These are phyloP conservation scores for Vanacampus margaritifer DNA, from an alignment of 2,113 vertebrate species.

Conservation along the genomic window DNA sequence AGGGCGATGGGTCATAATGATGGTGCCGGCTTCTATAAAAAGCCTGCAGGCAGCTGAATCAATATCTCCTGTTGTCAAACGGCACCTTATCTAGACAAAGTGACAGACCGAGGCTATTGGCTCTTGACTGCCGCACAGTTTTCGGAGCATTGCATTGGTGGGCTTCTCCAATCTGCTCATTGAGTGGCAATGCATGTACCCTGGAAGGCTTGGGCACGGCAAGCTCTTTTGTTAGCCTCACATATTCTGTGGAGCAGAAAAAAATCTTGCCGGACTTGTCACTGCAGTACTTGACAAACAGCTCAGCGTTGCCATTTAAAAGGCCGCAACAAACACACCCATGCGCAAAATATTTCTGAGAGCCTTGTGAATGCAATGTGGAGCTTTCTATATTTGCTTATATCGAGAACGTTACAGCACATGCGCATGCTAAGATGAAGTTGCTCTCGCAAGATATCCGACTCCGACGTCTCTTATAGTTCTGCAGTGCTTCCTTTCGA, in stretches of 20 bases:
- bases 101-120: slow-evolving; percentile 23
- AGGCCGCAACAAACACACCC: slow-evolving; percentile 1
- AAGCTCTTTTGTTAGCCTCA: slow-evolving; percentile 39
- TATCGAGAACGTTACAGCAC: neutral
- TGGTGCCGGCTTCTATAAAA: slow-evolving; percentile 68
- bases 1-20: slow-evolving; percentile 48
- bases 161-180: slow-evolving; percentile 20
- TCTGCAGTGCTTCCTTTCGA: neutral
- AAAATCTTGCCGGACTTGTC: slow-evolving; percentile 48
- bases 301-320: slow-evolving; percentile 19
- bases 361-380: neutral
- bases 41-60: slow-evolving; percentile 65
- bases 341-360: neutral
- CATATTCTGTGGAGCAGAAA: slow-evolving; percentile 61
- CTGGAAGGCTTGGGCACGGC: slow-evolving; percentile 30
- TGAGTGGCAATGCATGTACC: slow-evolving; percentile 11
- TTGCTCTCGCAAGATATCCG: neutral
- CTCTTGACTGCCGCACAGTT: slow-evolving; percentile 14
- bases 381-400: neutral
- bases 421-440: neutral
- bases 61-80: slow-evolving; percentile 66
- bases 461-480: neutral
- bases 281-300: slow-evolving; percentile 30
- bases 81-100: slow-evolving; percentile 41
- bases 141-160: slow-evolving; percentile 2